These are phyloP conservation scores for Euzophera pinguis DNA, from an alignment of 2,888 invertebrate species.

Conservation along the genomic window DNA sequence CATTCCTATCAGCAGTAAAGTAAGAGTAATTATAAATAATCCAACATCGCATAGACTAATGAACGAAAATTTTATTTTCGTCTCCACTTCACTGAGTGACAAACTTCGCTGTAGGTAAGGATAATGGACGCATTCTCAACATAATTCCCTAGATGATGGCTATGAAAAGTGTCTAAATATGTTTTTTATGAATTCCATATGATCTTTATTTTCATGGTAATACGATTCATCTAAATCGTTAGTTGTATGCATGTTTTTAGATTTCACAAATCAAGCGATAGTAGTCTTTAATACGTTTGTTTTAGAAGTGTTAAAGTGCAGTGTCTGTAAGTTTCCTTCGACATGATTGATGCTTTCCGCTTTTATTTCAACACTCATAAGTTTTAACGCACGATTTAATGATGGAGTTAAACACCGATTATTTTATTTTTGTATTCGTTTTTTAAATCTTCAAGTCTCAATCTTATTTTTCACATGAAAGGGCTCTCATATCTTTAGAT, in stretches of 20 bases:
- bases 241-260: neutral
- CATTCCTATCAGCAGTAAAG: neutral
- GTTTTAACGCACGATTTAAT: constrained; percentile 16
- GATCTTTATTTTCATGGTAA: neutral
- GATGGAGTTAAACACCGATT: constrained; percentile 20
- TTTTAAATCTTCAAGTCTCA: neutral
- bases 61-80: constrained; percentile 74
- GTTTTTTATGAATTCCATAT: neutral
- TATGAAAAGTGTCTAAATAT: constrained; percentile 11
- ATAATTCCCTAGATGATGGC: constrained; percentile 34
- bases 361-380: constrained; percentile 49
- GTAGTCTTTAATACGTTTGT: neutral
- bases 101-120: constrained; percentile 72
- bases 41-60: constrained; percentile 32
- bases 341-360: constrained; percentile 69
- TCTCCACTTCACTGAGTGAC: constrained; percentile 63
- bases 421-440: neutral
- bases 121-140: constrained; percentile 67
- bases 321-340: constrained; percentile 39
- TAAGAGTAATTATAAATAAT: neutral
- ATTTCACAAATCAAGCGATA: neutral
- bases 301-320: neutral
- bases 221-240: neutral
- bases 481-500: too few relatives aligned
- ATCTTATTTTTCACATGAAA: too few relatives aligned